Evolutionary conservation across 2,888 invertebrate species (phyloP), one percentile per base, ranked within the genome.

Genomic region (Gymnoscelis rufifasciata): DNA sequence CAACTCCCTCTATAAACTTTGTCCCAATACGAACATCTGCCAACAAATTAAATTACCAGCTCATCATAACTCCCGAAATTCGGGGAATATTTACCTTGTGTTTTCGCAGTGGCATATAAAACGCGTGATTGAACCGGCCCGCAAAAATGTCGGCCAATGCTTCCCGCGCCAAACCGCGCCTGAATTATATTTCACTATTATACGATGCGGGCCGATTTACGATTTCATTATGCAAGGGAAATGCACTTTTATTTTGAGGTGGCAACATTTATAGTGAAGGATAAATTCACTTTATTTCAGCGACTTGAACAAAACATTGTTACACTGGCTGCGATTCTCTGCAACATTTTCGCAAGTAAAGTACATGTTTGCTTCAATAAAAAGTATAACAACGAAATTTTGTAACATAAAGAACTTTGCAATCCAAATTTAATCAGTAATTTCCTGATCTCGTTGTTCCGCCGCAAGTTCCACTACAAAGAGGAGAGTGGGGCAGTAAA

Each of bases 111-210:
- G 42, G 51, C 51, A 44, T 52, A 48, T 69, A 74, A 70, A 74
- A 68, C 64, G 60, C 54, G 68, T 78, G 80, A 82, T 81, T 80
- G 80, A 80, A 76, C 78, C 63, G 67, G 54, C 68, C 78, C 78
- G 67, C 83, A 80, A 80, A 81, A 81, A 79, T 79, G 74, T 72
- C 71, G 72, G 77, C 80, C 78, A 74, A 71, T 73, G 61, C 62
- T 66, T 68, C 66, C 54, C 66, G 63, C 70, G 80, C 82, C 82
- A 80, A 81, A 80, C 81, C 82, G 68, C 78, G 66, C 59, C 67
- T 71, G 68, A 78, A 80, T 81, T 80, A 78, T 78, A 74, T 76
- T 71, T 75, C 75, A 74, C 71, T 73, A 73, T 71, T 69, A 71
- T 66, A 64, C 61, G 59, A 59, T 51, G 64, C 61, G 59, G 63